Percentiles rank a stretch among this genome's conserved stretches.
These are phyloP conservation scores for Drosophila aldrichi DNA, from an alignment of 2,888 invertebrate species.

Conservation along the genomic window DNA sequence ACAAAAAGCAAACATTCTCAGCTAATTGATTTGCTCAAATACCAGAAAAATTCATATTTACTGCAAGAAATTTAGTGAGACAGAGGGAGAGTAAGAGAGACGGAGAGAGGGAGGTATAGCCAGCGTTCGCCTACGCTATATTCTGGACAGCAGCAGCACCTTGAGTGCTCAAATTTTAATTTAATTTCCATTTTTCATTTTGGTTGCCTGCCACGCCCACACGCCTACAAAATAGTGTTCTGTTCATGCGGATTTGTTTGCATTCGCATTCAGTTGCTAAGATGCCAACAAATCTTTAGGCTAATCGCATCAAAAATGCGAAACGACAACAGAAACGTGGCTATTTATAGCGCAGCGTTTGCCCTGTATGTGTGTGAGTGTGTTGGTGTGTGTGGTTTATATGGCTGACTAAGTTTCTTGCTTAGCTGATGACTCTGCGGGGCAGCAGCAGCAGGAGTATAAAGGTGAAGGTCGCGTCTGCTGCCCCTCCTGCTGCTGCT, in stretches of 20 bases:
- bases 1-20: neutral
- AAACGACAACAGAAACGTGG: conserved; percentile 37
- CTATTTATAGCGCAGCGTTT: conserved; percentile 44
- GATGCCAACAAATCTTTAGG: conserved; percentile 67
- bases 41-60: conserved; percentile 14
- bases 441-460: conserved; percentile 3
- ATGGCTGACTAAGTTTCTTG: conserved; percentile 31
- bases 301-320: conserved; percentile 66
- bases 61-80: neutral
- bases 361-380: neutral
- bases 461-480: too few species aligned
- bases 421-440: conserved; percentile 38
- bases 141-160: conserved; percentile 2
- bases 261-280: conserved; percentile 55
- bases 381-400: conserved; percentile 17
- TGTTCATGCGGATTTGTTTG: conserved; percentile 52
- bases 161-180: conserved; percentile 43
- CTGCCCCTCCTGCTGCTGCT: neutral
- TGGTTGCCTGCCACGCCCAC: neutral
- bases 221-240: conserved; percentile 28
- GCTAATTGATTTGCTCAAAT: conserved; percentile 41
- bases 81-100: too few species aligned
- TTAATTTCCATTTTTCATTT: conserved; percentile 54
- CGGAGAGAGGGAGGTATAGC: neutral
- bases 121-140: conserved; percentile 33